Evolutionary conservation across 2,113 vertebrate genomes (phyloP), one percentile per base, ranked within the genome.

Genomic region (Notothenia coriiceps): DNA sequence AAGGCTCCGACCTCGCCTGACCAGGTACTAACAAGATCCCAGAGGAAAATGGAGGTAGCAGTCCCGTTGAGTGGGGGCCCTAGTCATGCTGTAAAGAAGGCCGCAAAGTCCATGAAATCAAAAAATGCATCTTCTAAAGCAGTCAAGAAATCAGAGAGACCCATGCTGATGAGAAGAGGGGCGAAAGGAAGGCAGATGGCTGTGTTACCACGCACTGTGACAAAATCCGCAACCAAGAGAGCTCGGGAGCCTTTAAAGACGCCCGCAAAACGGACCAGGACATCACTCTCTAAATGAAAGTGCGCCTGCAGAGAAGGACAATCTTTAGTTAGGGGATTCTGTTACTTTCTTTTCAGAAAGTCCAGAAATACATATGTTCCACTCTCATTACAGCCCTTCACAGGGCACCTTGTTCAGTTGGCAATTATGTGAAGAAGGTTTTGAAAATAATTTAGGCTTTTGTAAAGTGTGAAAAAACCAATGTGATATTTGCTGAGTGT

Each of bases 1-100:
- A 90, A 90, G 56, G 64, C 72, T 20, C 68, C 81, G 2, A 63
- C 40, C 20, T 88, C 90, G n/a, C 79, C 92, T 25, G 95, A 95
- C 79, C 95, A 95, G 84, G 94, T 96, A 2, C 78, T 95, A 14
- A 96, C 95, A 5, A 91, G 95, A 66, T 95, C 95, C 56, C 95
- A 95, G 89, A 94, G 88, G 59, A 96, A 94, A 80, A 91, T 94
- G 22, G 94, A 94, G 68, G 78, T 76, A 1, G 67, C 71, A 0
- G 67, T 76, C 44, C 46, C 89, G 61, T 50, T 20, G 20, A 91
- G 69, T 2, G 77, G 33, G n/a, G 88, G 83, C 70, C 86, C 89
- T 6, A 88, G 83, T 74, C 69, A 57, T 15, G 61, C 76, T 46
- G 76, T 70, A 40, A 95, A 93, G 77, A 92, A 71, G 60, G 57